These are phyloP conservation scores for Lasioglossum malachurum DNA, from an alignment of 2,888 invertebrate genomes.

Conservation along the genomic window DNA sequence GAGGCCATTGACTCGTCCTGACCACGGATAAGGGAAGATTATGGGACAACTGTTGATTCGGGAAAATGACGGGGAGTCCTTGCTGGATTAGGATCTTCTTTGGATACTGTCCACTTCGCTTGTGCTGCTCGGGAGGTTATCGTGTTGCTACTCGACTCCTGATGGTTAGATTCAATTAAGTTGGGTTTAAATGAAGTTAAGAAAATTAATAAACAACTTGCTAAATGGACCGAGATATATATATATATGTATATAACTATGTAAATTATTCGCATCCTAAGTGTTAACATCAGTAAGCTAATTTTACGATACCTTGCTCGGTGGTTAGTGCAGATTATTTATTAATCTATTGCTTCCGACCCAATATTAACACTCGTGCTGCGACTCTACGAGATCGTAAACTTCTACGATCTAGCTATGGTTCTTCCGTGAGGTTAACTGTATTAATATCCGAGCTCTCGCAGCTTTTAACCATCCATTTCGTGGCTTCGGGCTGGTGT, in stretches of 20 bases:
- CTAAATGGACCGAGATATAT: too few relatives aligned
- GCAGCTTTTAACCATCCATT: neutral
- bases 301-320: neutral
- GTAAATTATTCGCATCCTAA: neutral
- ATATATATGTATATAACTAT: neutral
- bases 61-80: neutral
- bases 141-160: neutral
- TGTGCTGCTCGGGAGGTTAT: neutral
- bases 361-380: neutral
- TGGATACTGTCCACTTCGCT: neutral
- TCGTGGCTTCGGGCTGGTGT: neutral
- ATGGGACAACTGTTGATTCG: conserved; percentile 19
- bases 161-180: neutral
- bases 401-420: neutral
- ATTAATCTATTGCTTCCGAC: neutral
- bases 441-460: neutral
- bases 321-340: neutral
- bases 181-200: neutral
- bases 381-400: neutral
- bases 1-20: neutral
- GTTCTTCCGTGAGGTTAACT: neutral
- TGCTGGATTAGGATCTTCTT: neutral
- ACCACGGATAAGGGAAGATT: neutral
- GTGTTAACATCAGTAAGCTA: neutral
- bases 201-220: neutral